These are phyloP conservation scores for Rhopilema esculentum DNA, from an alignment of 30 jellyfish, hydroid and myxozoan species.

Conservation along the genomic window DNA sequence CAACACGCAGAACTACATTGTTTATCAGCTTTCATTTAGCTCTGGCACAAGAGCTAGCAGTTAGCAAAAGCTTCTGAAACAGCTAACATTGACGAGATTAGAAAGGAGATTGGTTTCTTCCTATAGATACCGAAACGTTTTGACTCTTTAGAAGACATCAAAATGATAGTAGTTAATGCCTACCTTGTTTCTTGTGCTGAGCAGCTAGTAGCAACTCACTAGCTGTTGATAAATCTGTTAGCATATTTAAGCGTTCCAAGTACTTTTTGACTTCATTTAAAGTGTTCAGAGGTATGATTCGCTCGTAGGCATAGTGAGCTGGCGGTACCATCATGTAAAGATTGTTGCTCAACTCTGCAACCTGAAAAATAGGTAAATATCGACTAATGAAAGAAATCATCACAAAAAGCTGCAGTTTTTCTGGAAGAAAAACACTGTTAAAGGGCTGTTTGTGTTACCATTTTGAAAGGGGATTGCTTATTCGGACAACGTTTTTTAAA, in stretches of 20 bases:
- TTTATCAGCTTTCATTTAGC: too few relatives aligned
- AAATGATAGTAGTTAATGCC: too few relatives aligned
- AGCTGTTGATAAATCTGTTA: slow-evolving; percentile 27
- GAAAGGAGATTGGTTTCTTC: too few relatives aligned
- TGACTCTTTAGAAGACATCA: too few relatives aligned
- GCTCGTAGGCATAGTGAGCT: slow-evolving; percentile 36
- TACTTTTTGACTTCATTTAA: background rate
- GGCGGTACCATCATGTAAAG: slow-evolving; percentile 72
- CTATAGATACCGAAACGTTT: too few relatives aligned
- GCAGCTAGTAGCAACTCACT: slow-evolving; percentile 57
- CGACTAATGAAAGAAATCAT: background rate
- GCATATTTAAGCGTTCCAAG: background rate
- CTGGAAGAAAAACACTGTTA: background rate
- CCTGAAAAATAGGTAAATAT: background rate
- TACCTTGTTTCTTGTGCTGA: slow-evolving; percentile 65
- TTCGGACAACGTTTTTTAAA: too few relatives aligned
- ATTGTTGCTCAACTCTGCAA: slow-evolving; percentile 71
- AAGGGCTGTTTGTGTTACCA: background rate
- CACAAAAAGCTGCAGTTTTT: background rate
- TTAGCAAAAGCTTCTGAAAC: too few relatives aligned
- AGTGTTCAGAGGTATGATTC: slow-evolving; percentile 45
- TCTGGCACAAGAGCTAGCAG: too few relatives aligned
- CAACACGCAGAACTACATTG: too few relatives aligned
- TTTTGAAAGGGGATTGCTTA: too few relatives aligned
- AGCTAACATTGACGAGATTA: too few relatives aligned